Percentiles rank a stretch among this genome's conserved stretches.
Conservation (phyloP, 2,113 vertebrate genomes). For the Hippocampus guttulatus region DNA sequence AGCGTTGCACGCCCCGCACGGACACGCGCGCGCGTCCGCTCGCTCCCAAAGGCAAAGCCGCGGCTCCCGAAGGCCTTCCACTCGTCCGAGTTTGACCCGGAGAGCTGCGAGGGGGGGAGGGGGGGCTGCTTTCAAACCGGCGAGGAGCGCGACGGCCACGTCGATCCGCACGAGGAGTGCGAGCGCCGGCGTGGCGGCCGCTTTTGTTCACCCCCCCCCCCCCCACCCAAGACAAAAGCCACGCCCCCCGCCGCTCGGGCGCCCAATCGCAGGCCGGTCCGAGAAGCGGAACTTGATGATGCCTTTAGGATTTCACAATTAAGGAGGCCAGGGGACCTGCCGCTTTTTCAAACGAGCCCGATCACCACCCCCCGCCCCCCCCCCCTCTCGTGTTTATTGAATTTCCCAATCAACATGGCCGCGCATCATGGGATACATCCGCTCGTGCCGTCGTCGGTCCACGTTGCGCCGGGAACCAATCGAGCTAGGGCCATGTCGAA, state of each 20-base stretch:
- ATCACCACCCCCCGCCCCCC: too few species aligned
- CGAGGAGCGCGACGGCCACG: neutral
- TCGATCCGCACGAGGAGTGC: constrained; percentile 56
- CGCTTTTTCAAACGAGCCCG: too few species aligned
- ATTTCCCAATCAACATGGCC: too few species aligned
- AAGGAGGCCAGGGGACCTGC: neutral
- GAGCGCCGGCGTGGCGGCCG: constrained; percentile 16
- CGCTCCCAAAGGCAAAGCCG: neutral
- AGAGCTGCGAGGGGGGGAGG: too few species aligned
- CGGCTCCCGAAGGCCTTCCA: neutral
- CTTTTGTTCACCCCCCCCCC: constrained; percentile 68
- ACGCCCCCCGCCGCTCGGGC: constrained; percentile 10
- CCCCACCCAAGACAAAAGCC: constrained; percentile 4
- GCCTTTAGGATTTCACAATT: constrained; percentile 1
- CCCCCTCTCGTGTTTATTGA: too few species aligned
- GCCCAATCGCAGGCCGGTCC: constrained; percentile 61
- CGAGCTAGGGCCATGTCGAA: too few species aligned
- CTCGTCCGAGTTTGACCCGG: neutral
- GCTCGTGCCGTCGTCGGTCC: too few species aligned
- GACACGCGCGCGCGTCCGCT: constrained; percentile 13
- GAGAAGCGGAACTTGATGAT: constrained; percentile 18
- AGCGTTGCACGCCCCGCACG: constrained; percentile 22
- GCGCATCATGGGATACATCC: too few species aligned
- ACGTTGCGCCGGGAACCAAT: too few species aligned
- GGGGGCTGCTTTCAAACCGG: too few species aligned